Evolutionary conservation across 2,888 invertebrate species (phyloP), one percentile per base, ranked within the genome.

Genomic region (Yponomeuta malinellus): DNA sequence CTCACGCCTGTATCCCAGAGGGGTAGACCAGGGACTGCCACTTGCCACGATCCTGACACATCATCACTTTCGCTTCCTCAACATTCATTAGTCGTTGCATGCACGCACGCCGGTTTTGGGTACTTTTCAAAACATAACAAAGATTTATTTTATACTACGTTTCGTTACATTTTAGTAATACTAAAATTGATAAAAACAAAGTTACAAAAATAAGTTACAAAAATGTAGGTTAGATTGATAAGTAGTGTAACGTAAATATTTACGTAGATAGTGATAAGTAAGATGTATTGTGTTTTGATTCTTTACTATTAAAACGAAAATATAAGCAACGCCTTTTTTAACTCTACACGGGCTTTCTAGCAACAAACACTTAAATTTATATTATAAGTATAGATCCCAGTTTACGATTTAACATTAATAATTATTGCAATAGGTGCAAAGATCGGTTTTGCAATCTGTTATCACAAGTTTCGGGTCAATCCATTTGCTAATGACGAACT

Each of bases 391-490:
- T 43, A 43, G 9, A 43, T 8, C 43, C 43, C 43, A 43, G 43
- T 43, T 43, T 37, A 37, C 37, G 5, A 37, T 37, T 37, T 43
- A 43, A 43, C 3, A 43, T 43, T 5, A 64, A 64, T 64, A 66
- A n/a, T n/a, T 67, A 9, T 65, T 31, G 65, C 31, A 33, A 12
- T 23, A 65, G 12, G 67, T 52, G 48, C 68, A 68, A 68, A 68
- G 68, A 68, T 68, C 52, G 15, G 12, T 29, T 37, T 43, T 31
- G 23, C 12, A 67, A 67, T 8, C 31, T 43, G 15, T 68, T 68
- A 68, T 68, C 68, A 31, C n/a, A 29, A 23, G 52, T 68, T 68
- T 68, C 52, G 68, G 52, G 68, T 68, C 52, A 68, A 68, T 33
- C 37, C 29, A 64, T 64, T 31, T 64, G 8, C 31, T 15, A 64